Conservation (phyloP, 2,797 vertebrate species). For the Scyliorhinus canicula region DNA sequence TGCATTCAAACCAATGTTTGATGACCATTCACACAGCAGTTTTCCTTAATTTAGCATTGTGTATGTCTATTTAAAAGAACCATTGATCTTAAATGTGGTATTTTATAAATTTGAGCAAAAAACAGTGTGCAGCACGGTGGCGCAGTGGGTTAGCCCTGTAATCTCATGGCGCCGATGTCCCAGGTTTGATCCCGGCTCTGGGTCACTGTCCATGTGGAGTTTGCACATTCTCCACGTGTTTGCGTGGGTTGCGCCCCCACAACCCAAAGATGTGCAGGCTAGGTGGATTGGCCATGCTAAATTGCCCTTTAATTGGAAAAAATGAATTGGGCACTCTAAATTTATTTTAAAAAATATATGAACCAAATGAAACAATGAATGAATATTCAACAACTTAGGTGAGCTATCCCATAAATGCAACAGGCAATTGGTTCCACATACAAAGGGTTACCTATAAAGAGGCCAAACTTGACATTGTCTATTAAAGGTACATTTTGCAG, state of each 20-base stretch:
- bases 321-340: no score
- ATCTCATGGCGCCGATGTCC: no score
- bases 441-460: neutral
- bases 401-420: neutral
- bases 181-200: no score
- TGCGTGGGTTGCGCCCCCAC: no score
- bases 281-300: no score
- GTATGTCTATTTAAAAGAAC: neutral
- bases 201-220: no score
- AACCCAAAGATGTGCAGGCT: no score
- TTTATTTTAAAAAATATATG: no score
- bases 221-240: no score
- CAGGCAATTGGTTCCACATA: neutral
- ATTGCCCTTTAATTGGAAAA: no score
- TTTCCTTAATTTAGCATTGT: neutral
- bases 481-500: neutral
- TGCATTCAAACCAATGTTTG: neutral
- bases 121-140: no score
- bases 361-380: neutral
- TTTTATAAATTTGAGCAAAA: neutral
- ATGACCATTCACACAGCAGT: neutral
- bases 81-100: neutral
- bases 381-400: neutral
- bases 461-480: neutral
- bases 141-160: no score